A percentile compares a stretch with the other conserved stretches of the same genome.
Evolutionary conservation across 2,888 invertebrate species (phyloP).

Genomic region (Pemphredon lugubris): DNA sequence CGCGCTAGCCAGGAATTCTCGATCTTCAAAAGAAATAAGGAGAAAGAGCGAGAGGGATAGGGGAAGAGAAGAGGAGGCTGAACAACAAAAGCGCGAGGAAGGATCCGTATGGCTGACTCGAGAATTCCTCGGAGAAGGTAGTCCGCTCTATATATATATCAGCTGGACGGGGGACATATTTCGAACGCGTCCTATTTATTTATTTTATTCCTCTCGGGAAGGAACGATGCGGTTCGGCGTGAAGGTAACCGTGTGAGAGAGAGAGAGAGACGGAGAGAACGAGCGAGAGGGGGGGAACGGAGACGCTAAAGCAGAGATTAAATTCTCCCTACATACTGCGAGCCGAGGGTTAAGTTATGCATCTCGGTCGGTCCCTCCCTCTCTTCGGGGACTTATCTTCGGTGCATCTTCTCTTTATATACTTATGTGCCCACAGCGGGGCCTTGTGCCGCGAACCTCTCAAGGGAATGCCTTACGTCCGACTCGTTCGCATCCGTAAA

Average conservation of each 20-base stretch:
- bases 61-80: slow-evolving; percentile 14
- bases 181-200: slow-evolving; percentile 74
- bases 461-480: slow-evolving; percentile 59
- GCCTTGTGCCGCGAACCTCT: slow-evolving; percentile 40
- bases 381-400: slow-evolving; percentile 71
- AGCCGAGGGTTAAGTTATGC: slow-evolving; percentile 73
- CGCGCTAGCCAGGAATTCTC: slow-evolving; percentile 58
- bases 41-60: background rate
- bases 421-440: slow-evolving; percentile 43
- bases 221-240: slow-evolving; percentile 23
- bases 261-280: background rate
- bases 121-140: slow-evolving; percentile 61
- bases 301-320: slow-evolving; percentile 67
- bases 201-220: slow-evolving; percentile 66
- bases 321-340: slow-evolving; percentile 69
- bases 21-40: slow-evolving; percentile 53
- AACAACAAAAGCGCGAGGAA: slow-evolving; percentile 54
- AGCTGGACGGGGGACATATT: slow-evolving; percentile 73
- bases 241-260: slow-evolving; percentile 2
- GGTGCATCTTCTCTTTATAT: slow-evolving; percentile 69
- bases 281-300: slow-evolving; percentile 8
- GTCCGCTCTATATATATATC: slow-evolving; percentile 74
- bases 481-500: slow-evolving; percentile 70
- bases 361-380: slow-evolving; percentile 72
- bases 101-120: slow-evolving; percentile 31